Base-by-base conservation (phyloP, 2,797 vertebrate species). In the Crenuchus spilurus region DNA sequence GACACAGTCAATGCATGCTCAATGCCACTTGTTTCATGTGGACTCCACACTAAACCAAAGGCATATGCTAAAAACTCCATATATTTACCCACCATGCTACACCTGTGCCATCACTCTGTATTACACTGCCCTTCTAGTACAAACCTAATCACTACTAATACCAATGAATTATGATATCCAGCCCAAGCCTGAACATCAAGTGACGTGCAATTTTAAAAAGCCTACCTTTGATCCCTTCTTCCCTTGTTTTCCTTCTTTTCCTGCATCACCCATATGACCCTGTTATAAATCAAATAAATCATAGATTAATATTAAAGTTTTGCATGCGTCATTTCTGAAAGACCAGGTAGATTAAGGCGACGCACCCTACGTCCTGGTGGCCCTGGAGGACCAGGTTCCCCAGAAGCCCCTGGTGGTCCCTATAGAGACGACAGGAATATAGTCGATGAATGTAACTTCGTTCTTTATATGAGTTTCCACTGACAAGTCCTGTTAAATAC, bases 351-450 rank as follows among this genome's bases (percentile, higher is more conserved):
- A 26, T n/a, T 26, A 6, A 54, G 14, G 28, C 55, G 31, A 83
- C 94, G 85, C 63, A 97, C 96, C 90, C 95, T 94, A 57, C 95
- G 89, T 22, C 96, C 96, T 3, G 96, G 95, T 61, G 95, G 84
- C n/a, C 96, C 96, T 0, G 90, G 58, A 22, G 95, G 88, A 0
- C 96, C 96, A 0, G 94, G 93, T 58, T 98, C 96, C 76, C 96
- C 96, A 3, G 95, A 95, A 33, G 95, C 93, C 0, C 96, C 96
- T 1, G 86, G 83, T 0, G 95, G 93, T 63, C 96, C 96, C 96
- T 98, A 65, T 24, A 64, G 22, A 74, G 20, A 67, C 54, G 18
- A 51, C 20, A 55, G 26, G 6, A 30, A 75, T 22, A 39, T n/a
- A 11, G 46, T 2, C 0, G 55, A 79, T 0, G 7, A 39, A 2